Evolutionary conservation across 2,888 invertebrate species (phyloP).

Genomic region (Syritta pipiens): DNA sequence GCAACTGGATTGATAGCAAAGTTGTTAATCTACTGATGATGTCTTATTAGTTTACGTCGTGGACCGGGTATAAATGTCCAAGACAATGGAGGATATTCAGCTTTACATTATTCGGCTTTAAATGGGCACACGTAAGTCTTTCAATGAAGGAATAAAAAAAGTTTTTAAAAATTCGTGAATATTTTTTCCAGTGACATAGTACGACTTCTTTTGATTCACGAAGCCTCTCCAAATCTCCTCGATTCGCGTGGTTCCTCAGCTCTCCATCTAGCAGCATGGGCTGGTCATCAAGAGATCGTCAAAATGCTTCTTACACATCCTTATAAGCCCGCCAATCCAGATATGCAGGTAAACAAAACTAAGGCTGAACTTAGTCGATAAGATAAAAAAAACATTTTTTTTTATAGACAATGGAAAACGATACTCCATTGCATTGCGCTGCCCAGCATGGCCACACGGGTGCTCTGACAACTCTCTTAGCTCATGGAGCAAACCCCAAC

Average conservation of each 20-base stretch:
- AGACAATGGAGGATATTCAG: slow-evolving; percentile 95
- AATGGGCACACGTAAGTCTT: slow-evolving; percentile 91
- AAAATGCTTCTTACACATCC: slow-evolving; percentile 89
- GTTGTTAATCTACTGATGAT: not conserved
- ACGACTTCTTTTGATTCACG: slow-evolving; percentile 87
- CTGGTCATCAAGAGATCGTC: slow-evolving; percentile 94
- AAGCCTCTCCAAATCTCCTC: slow-evolving; percentile 91
- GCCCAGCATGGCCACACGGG: slow-evolving; percentile 95
- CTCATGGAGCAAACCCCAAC: slow-evolving; percentile 92
- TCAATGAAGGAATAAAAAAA: slow-evolving; percentile 89
- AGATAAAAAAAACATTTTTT: not conserved
- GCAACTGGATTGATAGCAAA: slow-evolving; percentile 73
- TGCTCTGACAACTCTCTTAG: slow-evolving; percentile 89
- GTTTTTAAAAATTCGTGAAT: not conserved
- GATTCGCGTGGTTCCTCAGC: slow-evolving; percentile 96
- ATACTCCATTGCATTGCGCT: slow-evolving; percentile 95
- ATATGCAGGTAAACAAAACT: slow-evolving; percentile 84
- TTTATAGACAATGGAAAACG: slow-evolving; percentile 89
- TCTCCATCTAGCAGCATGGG: slow-evolving; percentile 96
- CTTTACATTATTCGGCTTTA: slow-evolving; percentile 95
- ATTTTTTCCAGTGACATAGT: slow-evolving; percentile 86
- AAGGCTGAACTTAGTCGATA: not conserved
- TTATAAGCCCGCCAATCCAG: slow-evolving; percentile 90
- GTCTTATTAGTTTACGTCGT: slow-evolving; percentile 86
- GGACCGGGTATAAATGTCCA: slow-evolving; percentile 95